A percentile compares a stretch with the other conserved stretches of the same genome.
phyloP scores from a whole-genome alignment of 2,888 invertebrate species.

The Podabrus alpinus region DNA sequence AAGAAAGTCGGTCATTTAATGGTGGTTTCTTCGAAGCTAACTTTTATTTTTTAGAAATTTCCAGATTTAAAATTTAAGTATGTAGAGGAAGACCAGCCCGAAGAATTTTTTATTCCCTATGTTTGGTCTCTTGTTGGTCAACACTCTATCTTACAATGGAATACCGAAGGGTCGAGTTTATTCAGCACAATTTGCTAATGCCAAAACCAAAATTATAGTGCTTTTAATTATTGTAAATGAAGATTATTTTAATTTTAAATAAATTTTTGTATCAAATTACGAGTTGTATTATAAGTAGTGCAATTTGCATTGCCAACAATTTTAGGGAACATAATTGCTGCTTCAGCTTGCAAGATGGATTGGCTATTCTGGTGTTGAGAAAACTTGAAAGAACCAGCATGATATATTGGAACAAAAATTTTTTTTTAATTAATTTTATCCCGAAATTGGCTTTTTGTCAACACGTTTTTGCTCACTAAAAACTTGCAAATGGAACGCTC shows the following conservation, averaged over 20 bases:
- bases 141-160: conserved; percentile 53
- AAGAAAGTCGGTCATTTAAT: background rate
- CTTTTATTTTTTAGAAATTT: conserved; percentile 78
- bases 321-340: too few relatives aligned
- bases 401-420: too few relatives aligned
- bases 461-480: too few relatives aligned
- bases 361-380: too few relatives aligned
- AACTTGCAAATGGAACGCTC: too few relatives aligned
- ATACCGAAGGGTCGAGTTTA: conserved; percentile 39
- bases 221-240: background rate
- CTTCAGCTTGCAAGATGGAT: too few relatives aligned
- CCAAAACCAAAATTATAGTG: background rate
- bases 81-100: conserved; percentile 97
- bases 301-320: too few relatives aligned
- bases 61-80: conserved; percentile 98
- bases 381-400: too few relatives aligned
- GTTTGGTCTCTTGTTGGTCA: conserved; percentile 89
- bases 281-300: background rate
- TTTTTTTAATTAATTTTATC: too few relatives aligned
- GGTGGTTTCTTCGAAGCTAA: background rate
- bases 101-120: conserved; percentile 99
- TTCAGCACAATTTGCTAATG: conserved; percentile 41
- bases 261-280: background rate
- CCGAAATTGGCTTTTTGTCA: too few relatives aligned
- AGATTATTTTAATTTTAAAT: background rate